Base-by-base conservation (phyloP, 2,113 vertebrate species). In the Origma solitaria region DNA sequence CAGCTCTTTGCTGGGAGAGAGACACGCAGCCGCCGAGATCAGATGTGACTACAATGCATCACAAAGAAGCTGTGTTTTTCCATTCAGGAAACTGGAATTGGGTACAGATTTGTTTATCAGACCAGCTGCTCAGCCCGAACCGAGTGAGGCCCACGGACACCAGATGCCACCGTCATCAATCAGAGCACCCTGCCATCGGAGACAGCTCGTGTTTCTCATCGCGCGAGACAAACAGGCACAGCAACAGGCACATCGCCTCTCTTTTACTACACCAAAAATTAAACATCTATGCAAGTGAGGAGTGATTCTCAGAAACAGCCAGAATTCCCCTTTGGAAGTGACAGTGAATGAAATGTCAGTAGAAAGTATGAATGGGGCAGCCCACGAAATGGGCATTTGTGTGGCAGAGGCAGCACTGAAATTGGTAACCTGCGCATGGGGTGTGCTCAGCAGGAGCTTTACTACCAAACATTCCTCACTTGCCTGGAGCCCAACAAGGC, bases 61-160 rank as follows among this genome's bases (percentile, higher is more conserved):
- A 96, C 92, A 97, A 97, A 96, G 92, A 92, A 94, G 91, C 94
- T 93, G 91, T 94, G 88, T 95, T 97, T 96, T 97, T 94, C 94
- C 88, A 96, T 94, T 96, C 95, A 94, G 92, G 80, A 93, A 95
- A 84, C 94, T 92, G 88, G 91, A 93, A 95, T 83, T 81, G 86
- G 92, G 91, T 93, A 93, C 86, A 93, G 94, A 97, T 94, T 92
- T 97, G 95, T 96, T 97, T 94, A 82, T 95, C 80, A 86, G 96
- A 73, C 68, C 95, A 97, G 92, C 96, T 97, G 96, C 92, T 96
- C 90, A 78, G 91, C 80, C 88, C 5, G 0, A 86, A 88, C 51
- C 0, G 2, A 92, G 91, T 0, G 19, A 90, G 86, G 91, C 91
- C 91, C 17, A 28, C 0, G 77, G 96, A 92, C 86, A 96, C 76